Conservation (phyloP, 2,797 vertebrate genomes). For the Crypturellus tataupa region DNA sequence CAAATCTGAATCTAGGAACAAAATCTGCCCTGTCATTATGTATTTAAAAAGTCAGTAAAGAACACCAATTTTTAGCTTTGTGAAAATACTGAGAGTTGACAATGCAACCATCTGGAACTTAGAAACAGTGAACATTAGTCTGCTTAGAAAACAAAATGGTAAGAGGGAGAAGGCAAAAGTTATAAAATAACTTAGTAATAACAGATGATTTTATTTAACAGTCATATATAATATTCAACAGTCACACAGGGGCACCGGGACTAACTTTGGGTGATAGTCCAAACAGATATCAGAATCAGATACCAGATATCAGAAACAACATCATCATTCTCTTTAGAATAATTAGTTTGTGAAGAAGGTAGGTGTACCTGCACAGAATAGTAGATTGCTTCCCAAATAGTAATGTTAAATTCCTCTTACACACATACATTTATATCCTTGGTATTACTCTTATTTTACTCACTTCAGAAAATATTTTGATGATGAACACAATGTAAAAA, state of each 20-base stretch:
- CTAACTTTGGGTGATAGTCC: background rate
- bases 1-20: background rate
- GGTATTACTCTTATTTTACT: background rate
- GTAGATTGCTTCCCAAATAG: background rate
- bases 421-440: background rate
- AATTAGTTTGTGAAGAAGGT: background rate
- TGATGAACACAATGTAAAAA: background rate
- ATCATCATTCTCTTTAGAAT: background rate
- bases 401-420: background rate
- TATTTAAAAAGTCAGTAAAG: background rate
- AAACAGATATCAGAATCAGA: too few relatives aligned
- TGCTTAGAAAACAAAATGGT: background rate
- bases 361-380: background rate
- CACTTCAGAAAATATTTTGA: background rate
- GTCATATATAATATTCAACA: too few relatives aligned
- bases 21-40: background rate
- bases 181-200: background rate
- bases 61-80: background rate
- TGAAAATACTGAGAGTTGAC: background rate
- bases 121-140: background rate
- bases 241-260: background rate
- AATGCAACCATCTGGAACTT: background rate
- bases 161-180: background rate
- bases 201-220: background rate
- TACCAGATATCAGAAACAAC: background rate